Conservation (phyloP, 2,888 invertebrate genomes). For the Platycnemis pennipes region DNA sequence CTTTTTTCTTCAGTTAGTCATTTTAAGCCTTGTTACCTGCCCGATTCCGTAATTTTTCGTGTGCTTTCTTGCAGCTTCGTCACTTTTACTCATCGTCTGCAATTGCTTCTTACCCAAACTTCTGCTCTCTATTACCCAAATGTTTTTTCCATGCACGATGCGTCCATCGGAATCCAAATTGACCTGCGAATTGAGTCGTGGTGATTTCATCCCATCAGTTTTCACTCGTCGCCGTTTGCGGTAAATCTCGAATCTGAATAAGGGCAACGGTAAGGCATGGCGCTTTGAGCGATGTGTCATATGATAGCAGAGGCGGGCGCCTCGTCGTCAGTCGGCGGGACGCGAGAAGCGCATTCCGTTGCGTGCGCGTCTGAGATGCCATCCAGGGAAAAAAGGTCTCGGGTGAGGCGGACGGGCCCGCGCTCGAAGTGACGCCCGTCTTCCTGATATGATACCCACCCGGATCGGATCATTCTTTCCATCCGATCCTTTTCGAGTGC, state of each 20-base stretch:
- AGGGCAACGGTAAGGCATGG: not conserved
- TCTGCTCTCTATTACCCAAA: not conserved
- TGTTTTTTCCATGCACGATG: not conserved
- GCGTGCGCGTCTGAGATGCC: not conserved
- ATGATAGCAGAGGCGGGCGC: not conserved
- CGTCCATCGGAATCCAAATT: not conserved
- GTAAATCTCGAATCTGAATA: not conserved
- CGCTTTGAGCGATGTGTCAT: not conserved
- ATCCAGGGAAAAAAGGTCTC: not conserved
- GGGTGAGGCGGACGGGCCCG: not conserved
- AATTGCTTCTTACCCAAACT: not conserved
- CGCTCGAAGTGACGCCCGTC: not conserved
- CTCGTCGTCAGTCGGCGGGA: not conserved
- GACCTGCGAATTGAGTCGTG: not conserved
- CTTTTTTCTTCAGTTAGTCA: too few species aligned
- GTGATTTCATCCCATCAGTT: not conserved
- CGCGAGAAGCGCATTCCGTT: not conserved
- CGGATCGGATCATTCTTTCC: not conserved
- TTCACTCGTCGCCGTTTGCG: not conserved
- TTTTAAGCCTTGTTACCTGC: too few species aligned
- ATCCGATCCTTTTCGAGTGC: not conserved
- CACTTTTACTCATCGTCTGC: not conserved
- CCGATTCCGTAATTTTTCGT: too few species aligned
- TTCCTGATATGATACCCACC: not conserved
- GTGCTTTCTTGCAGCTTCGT: not conserved